phyloP scores from a whole-genome alignment of 2,888 invertebrate species.

The Pyrrhosoma nymphula region DNA sequence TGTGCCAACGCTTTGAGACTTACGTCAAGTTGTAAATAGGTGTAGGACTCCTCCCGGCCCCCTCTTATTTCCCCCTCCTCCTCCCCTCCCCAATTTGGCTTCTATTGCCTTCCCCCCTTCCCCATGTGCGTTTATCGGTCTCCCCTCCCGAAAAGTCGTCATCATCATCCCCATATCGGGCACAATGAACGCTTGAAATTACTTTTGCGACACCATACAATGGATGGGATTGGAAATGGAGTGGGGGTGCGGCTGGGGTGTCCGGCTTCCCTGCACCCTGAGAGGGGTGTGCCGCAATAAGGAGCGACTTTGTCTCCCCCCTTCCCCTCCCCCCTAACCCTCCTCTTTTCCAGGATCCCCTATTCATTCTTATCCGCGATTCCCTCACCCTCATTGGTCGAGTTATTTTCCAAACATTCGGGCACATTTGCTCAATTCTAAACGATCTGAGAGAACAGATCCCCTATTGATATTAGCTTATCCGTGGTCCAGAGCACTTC shows the following conservation, averaged over 20 bases:
- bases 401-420: neutral
- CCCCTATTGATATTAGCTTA: neutral
- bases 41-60: too few relatives aligned
- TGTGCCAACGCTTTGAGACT: too few relatives aligned
- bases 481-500: neutral
- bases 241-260: neutral
- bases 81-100: neutral
- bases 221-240: conserved; percentile 42
- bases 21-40: too few relatives aligned
- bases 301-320: neutral
- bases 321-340: neutral
- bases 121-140: neutral
- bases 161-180: conserved; percentile 52
- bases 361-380: neutral
- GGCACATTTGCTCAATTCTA: neutral
- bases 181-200: conserved; percentile 57
- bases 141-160: neutral
- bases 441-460: neutral
- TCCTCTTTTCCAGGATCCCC: neutral
- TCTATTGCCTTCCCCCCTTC: neutral
- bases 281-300: neutral
- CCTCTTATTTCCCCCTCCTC: neutral
- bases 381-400: neutral
- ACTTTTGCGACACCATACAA: conserved; percentile 56
- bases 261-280: neutral